Percentiles rank a stretch among this genome's conserved stretches.
Conservation (phyloP, 2,113 vertebrate species). For the Thamnaconus septentrionalis region DNA sequence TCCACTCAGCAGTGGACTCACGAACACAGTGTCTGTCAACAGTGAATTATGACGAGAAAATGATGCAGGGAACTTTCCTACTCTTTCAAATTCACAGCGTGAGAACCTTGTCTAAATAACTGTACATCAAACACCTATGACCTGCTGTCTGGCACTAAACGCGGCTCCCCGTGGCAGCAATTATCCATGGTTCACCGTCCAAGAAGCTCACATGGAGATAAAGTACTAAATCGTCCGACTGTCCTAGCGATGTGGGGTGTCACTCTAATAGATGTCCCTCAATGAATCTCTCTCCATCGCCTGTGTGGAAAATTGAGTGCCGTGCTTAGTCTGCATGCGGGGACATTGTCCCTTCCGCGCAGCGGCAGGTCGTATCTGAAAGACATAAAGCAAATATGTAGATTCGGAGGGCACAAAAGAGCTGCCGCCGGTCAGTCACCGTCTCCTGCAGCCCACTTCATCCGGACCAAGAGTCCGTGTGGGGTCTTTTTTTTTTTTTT, state of each 20-base stretch:
- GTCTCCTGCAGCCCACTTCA: conserved; percentile 5
- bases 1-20: not conserved
- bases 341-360: conserved; percentile 41
- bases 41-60: conserved; percentile 18
- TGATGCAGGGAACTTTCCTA: conserved; percentile 18
- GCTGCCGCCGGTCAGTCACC: conserved; percentile 2
- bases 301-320: conserved; percentile 46
- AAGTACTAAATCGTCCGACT: conserved; percentile 46
- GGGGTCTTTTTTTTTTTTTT: conserved; percentile 12
- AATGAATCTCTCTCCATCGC: conserved; percentile 43
- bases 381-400: conserved; percentile 42
- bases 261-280: conserved; percentile 49
- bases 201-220: conserved; percentile 35
- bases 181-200: conserved; percentile 44
- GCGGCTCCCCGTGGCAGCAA: conserved; percentile 18
- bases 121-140: conserved; percentile 39
- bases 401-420: conserved; percentile 6
- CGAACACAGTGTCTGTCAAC: not conserved
- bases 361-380: conserved; percentile 16
- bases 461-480: conserved; percentile 24
- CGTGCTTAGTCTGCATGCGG: conserved; percentile 25
- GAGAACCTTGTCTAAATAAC: conserved; percentile 25
- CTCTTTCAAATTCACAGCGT: conserved; percentile 15
- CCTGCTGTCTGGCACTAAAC: conserved; percentile 34
- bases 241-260: conserved; percentile 29